Conservation (phyloP, 2,888 invertebrate species). For the Brachylomia viminalis region DNA sequence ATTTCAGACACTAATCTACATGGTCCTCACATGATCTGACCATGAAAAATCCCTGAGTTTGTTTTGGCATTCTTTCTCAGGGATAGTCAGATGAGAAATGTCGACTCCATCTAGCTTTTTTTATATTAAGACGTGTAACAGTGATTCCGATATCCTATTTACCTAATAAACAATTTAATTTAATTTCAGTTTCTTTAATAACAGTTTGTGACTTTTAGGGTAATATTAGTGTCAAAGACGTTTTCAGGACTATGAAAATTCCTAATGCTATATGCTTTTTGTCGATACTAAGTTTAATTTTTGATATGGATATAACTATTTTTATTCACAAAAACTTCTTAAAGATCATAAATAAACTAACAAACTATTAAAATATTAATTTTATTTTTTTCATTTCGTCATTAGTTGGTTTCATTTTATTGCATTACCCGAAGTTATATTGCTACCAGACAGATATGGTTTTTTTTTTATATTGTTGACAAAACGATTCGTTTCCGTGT, state of each 20-base stretch:
- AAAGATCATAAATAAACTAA: too few species aligned
- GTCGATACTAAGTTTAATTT: too few species aligned
- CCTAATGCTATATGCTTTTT: too few species aligned
- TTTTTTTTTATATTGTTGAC: not conserved
- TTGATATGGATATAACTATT: too few species aligned
- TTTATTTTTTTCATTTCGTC: too few species aligned
- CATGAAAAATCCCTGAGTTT: not conserved
- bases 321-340: too few species aligned
- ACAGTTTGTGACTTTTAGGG: too few species aligned
- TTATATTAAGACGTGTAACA: not conserved
- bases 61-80: not conserved
- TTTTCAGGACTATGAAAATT: too few species aligned
- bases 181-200: too few species aligned
- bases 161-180: not conserved
- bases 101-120: not conserved
- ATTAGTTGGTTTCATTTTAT: too few species aligned
- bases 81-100: not conserved
- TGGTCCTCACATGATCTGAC: not conserved
- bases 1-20: not conserved
- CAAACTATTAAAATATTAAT: too few species aligned
- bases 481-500: not conserved
- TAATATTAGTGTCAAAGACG: too few species aligned
- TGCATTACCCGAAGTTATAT: not conserved
- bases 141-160: not conserved
- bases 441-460: not conserved